Evolutionary conservation across 2,797 vertebrate genomes (phyloP), one percentile per base, ranked within the genome.

Genomic region (Sebastes itinus): DNA sequence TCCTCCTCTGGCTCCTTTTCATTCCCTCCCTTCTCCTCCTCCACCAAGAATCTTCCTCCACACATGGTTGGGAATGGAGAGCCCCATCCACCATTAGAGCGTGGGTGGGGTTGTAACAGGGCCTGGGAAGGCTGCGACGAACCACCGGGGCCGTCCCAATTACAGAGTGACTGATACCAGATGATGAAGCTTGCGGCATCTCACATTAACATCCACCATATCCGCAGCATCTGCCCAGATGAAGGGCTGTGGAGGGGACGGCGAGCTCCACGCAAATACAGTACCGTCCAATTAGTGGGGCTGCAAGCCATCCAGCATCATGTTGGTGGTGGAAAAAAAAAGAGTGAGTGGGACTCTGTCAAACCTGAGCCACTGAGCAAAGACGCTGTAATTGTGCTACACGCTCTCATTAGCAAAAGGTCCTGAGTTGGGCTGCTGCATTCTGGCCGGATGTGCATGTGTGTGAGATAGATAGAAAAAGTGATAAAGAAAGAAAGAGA

Each of bases 161-260:
- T 93, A 94, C 88, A 93, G 90, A 86, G 82, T 79, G 90, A 90
- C 93, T 88, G 91, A 90, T 90, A 91, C 88, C 92, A 94, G 85
- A 91, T 88, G 91, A 93, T 87, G 87, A 90, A 81, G 84, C 82
- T 85, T 75, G 89, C 78, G 84, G 91, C 86, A 87, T 89, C 89
- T 86, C 76, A 83, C 87, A 87, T 92, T 92, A 87, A 87, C 83
- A 83, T 88, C 82, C 78, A 85, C 87, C 85, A 83, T 83, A 87
- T 90, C 88, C 81, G 60, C 89, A 89, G 86, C 90, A 85, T 92
- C 85, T 90, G 88, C 80, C 88, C 87, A 80, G 89, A 93, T 85
- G 77, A 89, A 89, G 88, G 84, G 79, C 82, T 82, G 84, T 54
- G 60, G 86, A 84, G 87, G 87, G 88, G 85, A 90, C 80, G 56